phyloP scores from a whole-genome alignment of 2,797 vertebrate species.

The Mormyrops boulengeri region DNA sequence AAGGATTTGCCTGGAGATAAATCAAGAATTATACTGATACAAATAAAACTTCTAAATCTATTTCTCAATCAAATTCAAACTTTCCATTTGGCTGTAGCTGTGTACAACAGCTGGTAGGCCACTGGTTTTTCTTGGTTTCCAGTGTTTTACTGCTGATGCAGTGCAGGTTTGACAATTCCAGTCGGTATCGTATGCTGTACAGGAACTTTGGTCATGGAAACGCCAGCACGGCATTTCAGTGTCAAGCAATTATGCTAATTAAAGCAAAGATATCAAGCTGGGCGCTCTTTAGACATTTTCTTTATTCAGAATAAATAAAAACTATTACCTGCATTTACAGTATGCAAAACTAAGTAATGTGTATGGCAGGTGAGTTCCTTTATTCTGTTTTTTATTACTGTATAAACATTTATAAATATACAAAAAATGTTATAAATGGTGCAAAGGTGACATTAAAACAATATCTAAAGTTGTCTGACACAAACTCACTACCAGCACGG shows the following conservation, averaged over 20 bases:
- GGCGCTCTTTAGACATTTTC: neutral
- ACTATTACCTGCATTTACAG: neutral
- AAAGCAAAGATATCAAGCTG: neutral
- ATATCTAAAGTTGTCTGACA: neutral
- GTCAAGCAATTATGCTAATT: neutral
- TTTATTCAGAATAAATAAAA: neutral
- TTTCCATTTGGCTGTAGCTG: neutral
- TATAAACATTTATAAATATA: neutral
- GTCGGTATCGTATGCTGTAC: neutral
- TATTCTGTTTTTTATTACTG: neutral
- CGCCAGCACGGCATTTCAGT: neutral
- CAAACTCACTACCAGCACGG: neutral
- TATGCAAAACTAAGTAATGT: neutral
- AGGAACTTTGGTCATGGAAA: neutral
- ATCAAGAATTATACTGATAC: neutral
- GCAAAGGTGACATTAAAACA: no score
- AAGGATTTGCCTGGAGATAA: neutral
- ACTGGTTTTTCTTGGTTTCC: neutral
- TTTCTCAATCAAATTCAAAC: neutral
- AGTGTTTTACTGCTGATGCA: neutral
- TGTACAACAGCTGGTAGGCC: neutral
- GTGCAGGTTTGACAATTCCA: neutral
- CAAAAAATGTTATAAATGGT: neutral
- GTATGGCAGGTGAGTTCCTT: neutral
- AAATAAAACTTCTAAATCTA: neutral